Evolutionary conservation across 2,113 vertebrate genomes (phyloP).

Genomic region (Rhodinocichla rosea): DNA sequence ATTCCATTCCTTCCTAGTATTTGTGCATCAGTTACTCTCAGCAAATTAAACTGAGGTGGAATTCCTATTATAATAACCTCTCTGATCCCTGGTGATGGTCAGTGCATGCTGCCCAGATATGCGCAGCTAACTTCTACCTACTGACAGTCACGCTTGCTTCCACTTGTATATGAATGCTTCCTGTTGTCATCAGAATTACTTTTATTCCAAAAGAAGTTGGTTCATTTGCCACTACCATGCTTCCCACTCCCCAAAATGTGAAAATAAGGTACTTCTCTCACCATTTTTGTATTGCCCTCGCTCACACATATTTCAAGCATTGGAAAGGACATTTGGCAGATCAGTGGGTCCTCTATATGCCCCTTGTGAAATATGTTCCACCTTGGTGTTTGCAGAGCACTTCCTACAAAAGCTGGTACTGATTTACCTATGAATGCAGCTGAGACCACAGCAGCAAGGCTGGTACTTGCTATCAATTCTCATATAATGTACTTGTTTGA

Average conservation of each 20-base stretch:
- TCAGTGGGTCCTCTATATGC: not conserved
- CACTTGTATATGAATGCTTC: not conserved
- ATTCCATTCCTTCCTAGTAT: not conserved
- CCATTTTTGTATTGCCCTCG: not conserved
- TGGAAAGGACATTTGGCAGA: not conserved
- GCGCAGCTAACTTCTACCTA: not conserved
- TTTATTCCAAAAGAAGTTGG: not conserved
- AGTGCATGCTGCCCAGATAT: not conserved
- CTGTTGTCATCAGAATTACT: not conserved
- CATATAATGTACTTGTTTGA: not conserved
- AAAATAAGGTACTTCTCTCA: not conserved
- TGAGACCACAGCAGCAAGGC: not conserved
- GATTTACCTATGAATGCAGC: not conserved
- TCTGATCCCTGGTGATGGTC: not conserved
- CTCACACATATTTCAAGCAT: not conserved
- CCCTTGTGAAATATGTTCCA: not conserved
- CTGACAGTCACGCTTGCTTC: not conserved
- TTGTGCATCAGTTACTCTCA: not conserved
- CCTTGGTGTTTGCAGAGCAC: not conserved
- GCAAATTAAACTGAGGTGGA: not conserved
- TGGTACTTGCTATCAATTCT: not conserved
- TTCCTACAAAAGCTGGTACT: not conserved
- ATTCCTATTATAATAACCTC: not conserved
- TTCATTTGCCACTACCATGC: not conserved
- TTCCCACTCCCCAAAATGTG: not conserved